Evolutionary conservation across 92 coral and sea anemone species (phyloP).

Genomic region (Pocillopora meandrina): DNA sequence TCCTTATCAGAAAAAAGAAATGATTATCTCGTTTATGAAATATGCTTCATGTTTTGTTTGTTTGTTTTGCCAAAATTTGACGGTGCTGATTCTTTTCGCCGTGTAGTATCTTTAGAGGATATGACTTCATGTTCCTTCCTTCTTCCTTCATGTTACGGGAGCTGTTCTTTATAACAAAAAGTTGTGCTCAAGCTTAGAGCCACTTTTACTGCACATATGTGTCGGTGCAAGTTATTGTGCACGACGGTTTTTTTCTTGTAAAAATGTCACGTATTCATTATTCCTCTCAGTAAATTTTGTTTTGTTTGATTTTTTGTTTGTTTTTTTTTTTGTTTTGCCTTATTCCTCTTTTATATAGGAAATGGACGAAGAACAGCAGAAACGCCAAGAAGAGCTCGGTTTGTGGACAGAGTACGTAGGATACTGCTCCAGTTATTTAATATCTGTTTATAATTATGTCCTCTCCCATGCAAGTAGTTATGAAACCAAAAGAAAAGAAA

Average conservation of each 20-base stretch:
- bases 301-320: background rate
- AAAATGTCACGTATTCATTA: background rate
- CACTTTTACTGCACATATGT: no score
- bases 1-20: no score
- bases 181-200: no score
- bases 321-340: background rate
- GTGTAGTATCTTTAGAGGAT: no score
- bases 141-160: no score
- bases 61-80: no score
- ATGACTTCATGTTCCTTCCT: no score
- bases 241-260: background rate
- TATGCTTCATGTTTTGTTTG: no score
- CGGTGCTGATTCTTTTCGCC: no score
- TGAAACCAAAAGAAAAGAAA: background rate
- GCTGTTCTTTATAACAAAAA: no score
- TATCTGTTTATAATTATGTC: background rate
- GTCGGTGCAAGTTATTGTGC: no score
- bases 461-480: background rate
- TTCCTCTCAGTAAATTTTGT: background rate
- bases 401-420: slow-evolving; percentile 66
- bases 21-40: no score
- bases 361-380: slow-evolving; percentile 63
- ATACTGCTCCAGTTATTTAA: background rate
- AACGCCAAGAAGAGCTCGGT: slow-evolving; percentile 65
- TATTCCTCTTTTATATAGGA: slow-evolving; percentile 56